Evolutionary conservation across 2,888 invertebrate genomes (phyloP).

Genomic region (Lottia gigantea): DNA sequence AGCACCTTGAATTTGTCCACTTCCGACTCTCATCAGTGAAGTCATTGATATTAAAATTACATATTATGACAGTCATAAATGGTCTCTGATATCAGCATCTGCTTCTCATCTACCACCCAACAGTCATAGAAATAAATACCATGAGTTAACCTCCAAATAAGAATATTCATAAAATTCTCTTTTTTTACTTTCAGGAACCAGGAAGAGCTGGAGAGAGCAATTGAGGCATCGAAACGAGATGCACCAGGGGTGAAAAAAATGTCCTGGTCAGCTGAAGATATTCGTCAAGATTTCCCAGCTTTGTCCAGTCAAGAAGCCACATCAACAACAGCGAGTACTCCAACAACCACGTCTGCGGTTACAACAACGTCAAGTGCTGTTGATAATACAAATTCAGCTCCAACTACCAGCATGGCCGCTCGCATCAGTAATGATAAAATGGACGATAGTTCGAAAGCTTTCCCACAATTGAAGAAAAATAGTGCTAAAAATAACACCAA

Average conservation of each 20-base stretch:
- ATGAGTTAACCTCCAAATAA: too few relatives aligned
- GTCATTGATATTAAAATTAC: too few relatives aligned
- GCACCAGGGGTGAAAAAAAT: conserved; percentile 7
- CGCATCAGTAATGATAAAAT: background rate
- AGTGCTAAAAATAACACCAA: conserved; percentile 7
- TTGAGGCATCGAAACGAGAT: conserved; percentile 17
- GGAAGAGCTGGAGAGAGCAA: conserved; percentile 16
- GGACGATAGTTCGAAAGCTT: background rate
- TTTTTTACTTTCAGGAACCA: conserved; percentile 4
- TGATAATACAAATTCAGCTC: background rate
- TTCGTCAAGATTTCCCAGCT: conserved; percentile 29
- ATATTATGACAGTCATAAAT: too few relatives aligned
- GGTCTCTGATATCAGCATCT: too few relatives aligned
- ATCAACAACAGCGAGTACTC: conserved; percentile 2
- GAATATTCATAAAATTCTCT: conserved; percentile 5
- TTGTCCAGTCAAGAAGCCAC: conserved; percentile 15
- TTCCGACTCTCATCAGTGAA: too few relatives aligned
- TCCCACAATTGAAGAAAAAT: conserved; percentile 8
- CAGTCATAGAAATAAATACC: too few relatives aligned
- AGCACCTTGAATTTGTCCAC: too few relatives aligned
- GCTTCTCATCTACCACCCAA: too few relatives aligned
- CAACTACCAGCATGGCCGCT: background rate
- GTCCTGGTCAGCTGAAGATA: conserved; percentile 7
- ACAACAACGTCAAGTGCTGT: conserved; percentile 7
- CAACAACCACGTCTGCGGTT: conserved; percentile 12